Evolutionary conservation across 2,888 invertebrate genomes (phyloP).

Genomic region (Kryphioiulus occultus): DNA sequence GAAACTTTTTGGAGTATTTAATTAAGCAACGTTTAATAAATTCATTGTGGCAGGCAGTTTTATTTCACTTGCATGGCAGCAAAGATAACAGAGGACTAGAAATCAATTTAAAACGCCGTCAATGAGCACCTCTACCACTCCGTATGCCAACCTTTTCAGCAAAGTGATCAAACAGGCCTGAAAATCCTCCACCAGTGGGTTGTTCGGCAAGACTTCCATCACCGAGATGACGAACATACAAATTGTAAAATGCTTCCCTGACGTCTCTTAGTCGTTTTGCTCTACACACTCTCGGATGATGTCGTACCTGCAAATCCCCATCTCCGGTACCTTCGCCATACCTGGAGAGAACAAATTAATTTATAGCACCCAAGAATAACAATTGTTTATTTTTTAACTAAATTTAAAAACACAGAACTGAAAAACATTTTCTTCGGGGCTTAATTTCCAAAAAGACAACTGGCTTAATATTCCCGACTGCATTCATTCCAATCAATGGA

Average conservation of each 20-base stretch:
- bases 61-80: neutral
- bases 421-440: too few species aligned
- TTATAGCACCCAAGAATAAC: neutral
- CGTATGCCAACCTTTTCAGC: slow-evolving; percentile 69
- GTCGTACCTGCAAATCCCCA: neutral
- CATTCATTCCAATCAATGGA: too few species aligned
- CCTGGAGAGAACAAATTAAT: slow-evolving; percentile 2
- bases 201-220: neutral
- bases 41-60: neutral
- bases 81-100: neutral
- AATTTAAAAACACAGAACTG: too few species aligned
- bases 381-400: too few species aligned
- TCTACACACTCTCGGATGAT: neutral
- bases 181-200: slow-evolving; percentile 60
- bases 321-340: neutral
- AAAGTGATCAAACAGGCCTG: slow-evolving; percentile 68
- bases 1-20: too few species aligned
- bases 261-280: neutral
- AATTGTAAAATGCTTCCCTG: neutral
- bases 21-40: neutral
- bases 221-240: neutral
- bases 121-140: slow-evolving; percentile 53
- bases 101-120: neutral
- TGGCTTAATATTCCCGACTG: too few species aligned
- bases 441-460: too few species aligned